Evolutionary conservation across 2,797 vertebrate species (phyloP).

Genomic region (Syncerus caffer): DNA sequence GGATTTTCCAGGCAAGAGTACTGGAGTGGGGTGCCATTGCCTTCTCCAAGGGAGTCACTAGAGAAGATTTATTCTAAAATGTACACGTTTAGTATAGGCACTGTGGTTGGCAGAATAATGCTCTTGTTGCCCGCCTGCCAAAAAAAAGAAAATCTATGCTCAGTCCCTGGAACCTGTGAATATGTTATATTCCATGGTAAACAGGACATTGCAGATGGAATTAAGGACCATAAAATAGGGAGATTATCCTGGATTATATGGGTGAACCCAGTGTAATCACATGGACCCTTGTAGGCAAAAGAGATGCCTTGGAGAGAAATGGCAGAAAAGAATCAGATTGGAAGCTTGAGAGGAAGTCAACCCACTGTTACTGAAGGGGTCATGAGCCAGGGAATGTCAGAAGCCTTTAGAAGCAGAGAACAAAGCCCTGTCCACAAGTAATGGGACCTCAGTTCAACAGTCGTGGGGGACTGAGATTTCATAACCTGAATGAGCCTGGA

Average conservation of each 20-base stretch:
- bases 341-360: background rate
- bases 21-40: no score
- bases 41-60: background rate
- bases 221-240: background rate
- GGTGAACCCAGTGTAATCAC: background rate
- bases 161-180: background rate
- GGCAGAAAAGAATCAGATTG: background rate
- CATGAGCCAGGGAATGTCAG: background rate
- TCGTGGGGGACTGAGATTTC: background rate
- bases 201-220: conserved; percentile 7
- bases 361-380: background rate
- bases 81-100: background rate
- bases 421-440: conserved; percentile 4
- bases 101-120: background rate
- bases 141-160: background rate
- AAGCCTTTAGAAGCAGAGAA: conserved; percentile 2
- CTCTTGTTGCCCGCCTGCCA: background rate
- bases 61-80: background rate
- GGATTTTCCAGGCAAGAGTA: no score
- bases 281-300: background rate
- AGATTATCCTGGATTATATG: background rate
- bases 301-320: background rate
- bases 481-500: background rate
- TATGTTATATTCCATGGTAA: background rate
- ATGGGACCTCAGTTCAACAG: background rate